phyloP scores from a whole-genome alignment of 2,113 vertebrate species.

The Procapra przewalskii region DNA sequence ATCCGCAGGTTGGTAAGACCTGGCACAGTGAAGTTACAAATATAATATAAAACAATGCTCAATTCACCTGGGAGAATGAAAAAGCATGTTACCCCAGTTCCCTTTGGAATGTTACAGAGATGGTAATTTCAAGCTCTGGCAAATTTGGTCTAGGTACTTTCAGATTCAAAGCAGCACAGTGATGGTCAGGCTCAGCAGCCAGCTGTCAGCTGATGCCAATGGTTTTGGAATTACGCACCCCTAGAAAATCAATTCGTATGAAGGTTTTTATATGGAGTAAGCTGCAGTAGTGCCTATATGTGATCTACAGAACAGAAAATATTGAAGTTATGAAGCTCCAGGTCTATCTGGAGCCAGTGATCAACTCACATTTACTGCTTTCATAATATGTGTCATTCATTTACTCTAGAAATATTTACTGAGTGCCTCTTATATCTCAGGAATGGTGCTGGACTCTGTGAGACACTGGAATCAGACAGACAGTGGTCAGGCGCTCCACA shows the following conservation, averaged over 20 bases:
- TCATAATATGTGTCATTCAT: neutral
- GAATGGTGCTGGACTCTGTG: neutral
- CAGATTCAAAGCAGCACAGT: neutral
- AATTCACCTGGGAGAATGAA: neutral
- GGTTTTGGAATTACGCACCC: slow-evolving; percentile 23
- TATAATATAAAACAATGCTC: neutral
- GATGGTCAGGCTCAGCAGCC: neutral
- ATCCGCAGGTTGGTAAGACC: neutral
- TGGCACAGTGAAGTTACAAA: neutral
- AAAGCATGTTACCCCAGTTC: neutral
- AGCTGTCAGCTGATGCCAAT: neutral
- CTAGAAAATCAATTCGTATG: slow-evolving; percentile 40
- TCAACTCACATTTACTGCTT: neutral
- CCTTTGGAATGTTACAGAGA: neutral
- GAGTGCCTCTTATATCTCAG: neutral
- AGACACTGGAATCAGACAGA: neutral
- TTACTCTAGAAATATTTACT: neutral
- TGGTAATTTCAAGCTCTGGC: neutral
- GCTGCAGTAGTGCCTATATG: neutral
- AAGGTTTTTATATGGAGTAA: slow-evolving; percentile 16
- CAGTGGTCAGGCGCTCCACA: neutral
- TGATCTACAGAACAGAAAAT: neutral
- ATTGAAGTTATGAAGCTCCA: neutral
- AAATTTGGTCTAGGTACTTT: neutral
- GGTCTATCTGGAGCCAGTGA: neutral